A percentile compares a stretch with the other conserved stretches of the same genome.
These are phyloP conservation scores for Chaetodon trifascialis DNA, from an alignment of 2,113 vertebrate genomes.

Conservation along the genomic window DNA sequence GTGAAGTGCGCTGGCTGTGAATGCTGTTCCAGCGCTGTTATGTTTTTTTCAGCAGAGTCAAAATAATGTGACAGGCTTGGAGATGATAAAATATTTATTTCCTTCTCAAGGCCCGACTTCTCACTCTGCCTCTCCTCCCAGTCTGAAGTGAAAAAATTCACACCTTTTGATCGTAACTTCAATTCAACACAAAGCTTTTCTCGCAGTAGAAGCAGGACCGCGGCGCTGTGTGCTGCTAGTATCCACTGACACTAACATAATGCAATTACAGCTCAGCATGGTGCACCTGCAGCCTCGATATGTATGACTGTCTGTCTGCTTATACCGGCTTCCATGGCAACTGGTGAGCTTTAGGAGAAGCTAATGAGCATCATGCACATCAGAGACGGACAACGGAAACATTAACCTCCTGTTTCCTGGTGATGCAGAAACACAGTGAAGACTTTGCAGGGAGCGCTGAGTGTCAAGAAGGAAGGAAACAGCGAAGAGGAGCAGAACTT, in stretches of 20 bases:
- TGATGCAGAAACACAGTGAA: background rate
- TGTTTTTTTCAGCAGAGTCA: constrained; percentile 3
- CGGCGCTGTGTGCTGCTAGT: background rate
- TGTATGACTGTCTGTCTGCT: background rate
- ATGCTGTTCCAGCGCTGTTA: background rate
- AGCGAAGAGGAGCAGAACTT: background rate
- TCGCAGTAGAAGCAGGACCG: background rate
- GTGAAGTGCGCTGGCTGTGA: constrained; percentile 19
- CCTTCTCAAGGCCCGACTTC: constrained; percentile 22
- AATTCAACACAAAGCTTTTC: constrained; percentile 4
- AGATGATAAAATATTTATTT: constrained; percentile 62
- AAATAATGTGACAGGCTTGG: constrained; percentile 34
- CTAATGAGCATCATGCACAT: constrained; percentile 8
- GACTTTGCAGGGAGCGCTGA: background rate
- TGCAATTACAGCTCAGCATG: constrained; percentile 26
- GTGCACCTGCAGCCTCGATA: constrained; percentile 34
- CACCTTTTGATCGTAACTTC: background rate
- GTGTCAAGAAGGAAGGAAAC: too few relatives aligned
- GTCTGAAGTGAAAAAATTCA: constrained; percentile 13
- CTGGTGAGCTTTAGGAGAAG: constrained; percentile 30
- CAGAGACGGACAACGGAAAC: background rate
- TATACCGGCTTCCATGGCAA: constrained; percentile 65
- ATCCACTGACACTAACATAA: constrained; percentile 6
- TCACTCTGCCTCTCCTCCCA: background rate
- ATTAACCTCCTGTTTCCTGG: background rate